Base-by-base conservation (phyloP, 2,888 invertebrate genomes). In the Sesamia inferens region DNA sequence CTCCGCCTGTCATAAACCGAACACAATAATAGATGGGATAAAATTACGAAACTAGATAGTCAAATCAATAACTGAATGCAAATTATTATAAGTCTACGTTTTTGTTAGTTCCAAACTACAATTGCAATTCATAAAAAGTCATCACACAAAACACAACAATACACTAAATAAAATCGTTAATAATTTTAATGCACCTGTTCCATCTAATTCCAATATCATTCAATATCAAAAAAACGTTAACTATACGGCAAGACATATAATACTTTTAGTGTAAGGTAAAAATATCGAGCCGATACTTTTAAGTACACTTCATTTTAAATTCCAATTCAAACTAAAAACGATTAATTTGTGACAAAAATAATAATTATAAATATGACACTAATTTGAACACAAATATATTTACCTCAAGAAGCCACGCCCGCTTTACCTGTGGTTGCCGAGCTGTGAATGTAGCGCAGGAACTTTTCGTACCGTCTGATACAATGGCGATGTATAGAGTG, bases 281-380 rank as follows among this genome's bases (percentile, higher is more conserved):
- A 91, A 88, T 88, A 90, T 90, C 86, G 81, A 86, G 81, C 85
- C 85, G 87, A 90, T 86, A 90, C 79, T 87, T 83, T 82, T 87
- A 87, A 83, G 84, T 88, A 89, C 89, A 88, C 88, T 88, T 77
- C 68, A 58, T 71, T 83, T 71, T 76, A 83, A 73, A 71, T 75
- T 81, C 85, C 83, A 85, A 79, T 78, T 83, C 78, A 86, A 76
- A 71, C 81, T 75, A 78, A 87, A 85, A 87, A 87, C 79, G 87
- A 87, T 88, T 89, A 88, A 87, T 91, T 93, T 94, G 93, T 92
- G 95, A 94, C 93, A 91, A 79, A 79, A 79, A 84, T 90, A 89
- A 87, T 86, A 84, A 89, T 81, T 91, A 91, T 89, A 92, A 92
- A 94, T 95, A 96, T 96, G 96, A 96, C 96, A 96, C 96, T 93